These are phyloP conservation scores for Rattus norvegicus DNA, from an alignment of 2,113 vertebrate species.

Conservation along the genomic window GRCr8 NC_086036.1:42021501-42022000, in stretches of 20 bases:
- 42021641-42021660: background rate
- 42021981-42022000: background rate
- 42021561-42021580: background rate
- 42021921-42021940: background rate
- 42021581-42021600: background rate
- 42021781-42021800: background rate
- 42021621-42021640: background rate
- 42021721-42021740: background rate
- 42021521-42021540: background rate
- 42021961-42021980: background rate
- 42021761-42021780: background rate
- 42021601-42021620: background rate
- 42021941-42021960: constrained; percentile 4
- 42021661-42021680: background rate
- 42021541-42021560: background rate
- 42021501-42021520: background rate
- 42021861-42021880: constrained; percentile 32
- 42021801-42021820: background rate
- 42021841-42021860: background rate
- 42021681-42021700: background rate
- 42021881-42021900: background rate
- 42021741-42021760: background rate
- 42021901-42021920: constrained; percentile 26
- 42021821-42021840: background rate
- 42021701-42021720: background rate